phyloP scores from a whole-genome alignment of 2,113 vertebrate species.

The Smithornis capensis region DNA sequence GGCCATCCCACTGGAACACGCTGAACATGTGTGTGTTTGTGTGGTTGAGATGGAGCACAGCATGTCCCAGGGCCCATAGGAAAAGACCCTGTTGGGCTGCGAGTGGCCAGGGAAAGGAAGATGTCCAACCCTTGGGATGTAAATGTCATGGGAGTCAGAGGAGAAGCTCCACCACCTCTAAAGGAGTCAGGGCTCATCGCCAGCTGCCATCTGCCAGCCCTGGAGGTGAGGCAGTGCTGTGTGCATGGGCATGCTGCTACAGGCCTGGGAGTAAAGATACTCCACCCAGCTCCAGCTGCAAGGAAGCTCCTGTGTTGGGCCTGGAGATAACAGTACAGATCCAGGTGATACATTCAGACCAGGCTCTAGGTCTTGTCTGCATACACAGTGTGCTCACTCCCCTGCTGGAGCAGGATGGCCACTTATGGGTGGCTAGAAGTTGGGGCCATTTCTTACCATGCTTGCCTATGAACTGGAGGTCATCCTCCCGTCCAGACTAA shows the following conservation, averaged over 20 bases:
- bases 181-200: not conserved
- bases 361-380: not conserved
- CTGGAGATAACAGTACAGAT: not conserved
- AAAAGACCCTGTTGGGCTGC: not conserved
- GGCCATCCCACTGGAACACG: not conserved
- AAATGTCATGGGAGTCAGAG: not conserved
- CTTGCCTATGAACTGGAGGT: not conserved
- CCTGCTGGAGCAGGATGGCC: not conserved
- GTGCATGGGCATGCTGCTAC: not conserved
- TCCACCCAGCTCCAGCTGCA: conserved; percentile 8
- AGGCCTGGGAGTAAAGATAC: not conserved
- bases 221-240: not conserved
- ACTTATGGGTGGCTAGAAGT: not conserved
- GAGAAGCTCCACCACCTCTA: not conserved
- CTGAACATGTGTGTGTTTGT: not conserved
- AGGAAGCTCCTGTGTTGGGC: not conserved
- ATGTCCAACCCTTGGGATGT: not conserved
- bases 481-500: rapidly evolving
- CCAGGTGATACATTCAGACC: not conserved
- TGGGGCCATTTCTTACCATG: not conserved
- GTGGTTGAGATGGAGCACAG: not conserved
- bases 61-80: not conserved
- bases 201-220: not conserved
- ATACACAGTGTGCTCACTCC: not conserved
- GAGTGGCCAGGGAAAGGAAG: not conserved